Base-by-base conservation (phyloP, 2,113 vertebrate species). In the Cranoglanis bouderius region DNA sequence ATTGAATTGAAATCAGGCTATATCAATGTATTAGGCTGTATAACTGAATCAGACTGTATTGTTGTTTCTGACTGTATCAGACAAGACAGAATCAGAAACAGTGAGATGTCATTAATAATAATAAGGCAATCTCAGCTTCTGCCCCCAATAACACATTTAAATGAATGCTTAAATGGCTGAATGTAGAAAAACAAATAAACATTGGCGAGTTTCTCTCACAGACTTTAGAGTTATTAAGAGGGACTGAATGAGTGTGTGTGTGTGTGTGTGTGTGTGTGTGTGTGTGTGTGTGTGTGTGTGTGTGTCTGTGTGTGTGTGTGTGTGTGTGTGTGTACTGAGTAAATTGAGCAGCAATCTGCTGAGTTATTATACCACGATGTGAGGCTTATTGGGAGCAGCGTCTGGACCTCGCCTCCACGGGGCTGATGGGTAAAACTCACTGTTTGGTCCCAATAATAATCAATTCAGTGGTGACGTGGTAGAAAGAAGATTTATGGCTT, bases 281-380 rank as follows among this genome's bases (percentile, higher is more conserved):
- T 57, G n/a, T 82, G 18, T 57, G 46, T 51, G 49, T 55, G 49
- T 55, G 46, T 53, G 78, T 82, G 29, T 82, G 49, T 57, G n/a
- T n/a, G n/a, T n/a, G n/a, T n/a, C n/a, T n/a, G n/a, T n/a, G n/a
- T n/a, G n/a, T n/a, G 74, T 49, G 46, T 51, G 49, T 55, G 49
- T 55, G 46, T 53, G 78, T 82, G 29, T 82, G 49, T 57, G n/a
- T 82, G 18, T 57, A 6, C 10, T 59, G 80, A 82, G 32, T 9
- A 82, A 82, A 82, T 82, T 59, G 51, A 38, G 53, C 53, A 55
- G 16, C 78, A 81, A 81, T 81, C 78, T 55, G 51, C 51, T 81
- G 16, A 81, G 51, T 55, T 55, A 81, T 81, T 55, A 81, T 3
- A 55, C 51, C 32, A 51, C 5, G 6, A n/a, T 78, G 24, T 78